Evolutionary conservation across 2,113 vertebrate species (phyloP).

Genomic region (Galemys pyrenaicus): DNA sequence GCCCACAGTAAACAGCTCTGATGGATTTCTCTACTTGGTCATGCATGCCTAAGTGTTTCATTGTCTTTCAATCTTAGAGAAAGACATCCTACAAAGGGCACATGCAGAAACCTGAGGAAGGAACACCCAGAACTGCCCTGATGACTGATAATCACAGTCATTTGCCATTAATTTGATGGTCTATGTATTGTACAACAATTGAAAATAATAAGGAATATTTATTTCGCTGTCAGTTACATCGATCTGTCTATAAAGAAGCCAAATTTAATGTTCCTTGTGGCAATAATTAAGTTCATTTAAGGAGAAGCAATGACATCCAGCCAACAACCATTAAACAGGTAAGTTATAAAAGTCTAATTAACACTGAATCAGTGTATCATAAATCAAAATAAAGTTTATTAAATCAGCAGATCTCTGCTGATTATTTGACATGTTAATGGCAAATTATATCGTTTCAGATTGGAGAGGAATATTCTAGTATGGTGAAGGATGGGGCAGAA

Average conservation of each 20-base stretch:
- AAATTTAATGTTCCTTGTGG: slow-evolving; percentile 62
- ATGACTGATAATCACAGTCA: neutral
- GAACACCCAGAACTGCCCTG: neutral
- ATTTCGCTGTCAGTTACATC: slow-evolving; percentile 72
- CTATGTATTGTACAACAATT: slow-evolving; percentile 33
- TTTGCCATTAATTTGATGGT: slow-evolving; percentile 1
- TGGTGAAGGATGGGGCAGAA: neutral
- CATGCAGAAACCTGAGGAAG: neutral
- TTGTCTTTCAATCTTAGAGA: neutral
- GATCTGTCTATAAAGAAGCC: slow-evolving; percentile 66
- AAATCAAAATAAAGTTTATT: slow-evolving; percentile 31
- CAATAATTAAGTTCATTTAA: slow-evolving; percentile 71
- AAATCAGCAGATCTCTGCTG: neutral
- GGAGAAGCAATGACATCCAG: neutral
- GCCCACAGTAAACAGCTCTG: neutral
- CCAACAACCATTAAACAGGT: neutral
- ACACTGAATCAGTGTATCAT: neutral
- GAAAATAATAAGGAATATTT: slow-evolving; percentile 69
- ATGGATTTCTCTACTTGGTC: neutral
- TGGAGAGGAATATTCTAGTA: neutral
- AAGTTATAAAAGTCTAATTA: neutral
- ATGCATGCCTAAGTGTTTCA: neutral
- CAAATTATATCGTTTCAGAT: neutral
- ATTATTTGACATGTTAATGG: neutral
- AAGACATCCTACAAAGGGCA: neutral